phyloP scores from a whole-genome alignment of 2,888 invertebrate species.

The Drosophila borborema region DNA sequence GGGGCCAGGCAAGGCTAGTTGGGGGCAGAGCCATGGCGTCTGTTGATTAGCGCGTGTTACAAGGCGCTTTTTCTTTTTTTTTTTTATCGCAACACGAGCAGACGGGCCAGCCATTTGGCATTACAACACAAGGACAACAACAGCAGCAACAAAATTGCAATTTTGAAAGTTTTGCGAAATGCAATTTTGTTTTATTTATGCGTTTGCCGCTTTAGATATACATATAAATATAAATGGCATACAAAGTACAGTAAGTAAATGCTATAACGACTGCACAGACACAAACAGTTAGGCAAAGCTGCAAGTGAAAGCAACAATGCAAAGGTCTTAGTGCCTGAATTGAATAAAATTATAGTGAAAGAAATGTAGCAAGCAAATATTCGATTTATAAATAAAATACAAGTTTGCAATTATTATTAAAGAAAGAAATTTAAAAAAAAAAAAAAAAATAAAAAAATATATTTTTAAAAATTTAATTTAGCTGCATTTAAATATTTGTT shows the following conservation, averaged over 20 bases:
- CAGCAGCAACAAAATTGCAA: constrained; percentile 33
- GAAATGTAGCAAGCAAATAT: neutral
- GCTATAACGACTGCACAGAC: neutral
- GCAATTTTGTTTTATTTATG: constrained; percentile 47
- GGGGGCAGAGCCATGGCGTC: constrained; percentile 16
- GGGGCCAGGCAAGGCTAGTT: neutral
- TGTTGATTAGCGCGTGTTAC: constrained; percentile 76
- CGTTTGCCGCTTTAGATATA: constrained; percentile 12
- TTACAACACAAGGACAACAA: constrained; percentile 59
- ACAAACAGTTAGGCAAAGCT: neutral
- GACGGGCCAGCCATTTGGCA: constrained; percentile 52
- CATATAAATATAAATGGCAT: neutral
- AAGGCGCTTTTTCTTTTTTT: constrained; percentile 28
- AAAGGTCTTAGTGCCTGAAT: neutral
- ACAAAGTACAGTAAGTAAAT: constrained; percentile 17
- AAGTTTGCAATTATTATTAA: neutral
- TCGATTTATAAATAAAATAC: neutral
- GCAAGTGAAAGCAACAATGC: neutral
- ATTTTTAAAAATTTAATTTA: too few species aligned
- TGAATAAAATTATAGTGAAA: neutral
- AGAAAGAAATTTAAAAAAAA: neutral
- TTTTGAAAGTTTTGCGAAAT: constrained; percentile 53
- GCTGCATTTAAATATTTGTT: too few species aligned
- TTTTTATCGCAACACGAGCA: constrained; percentile 65
- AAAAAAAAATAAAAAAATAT: too few species aligned